Conservation (phyloP, 2,888 invertebrate species). For the Morinoia aosen region DNA sequence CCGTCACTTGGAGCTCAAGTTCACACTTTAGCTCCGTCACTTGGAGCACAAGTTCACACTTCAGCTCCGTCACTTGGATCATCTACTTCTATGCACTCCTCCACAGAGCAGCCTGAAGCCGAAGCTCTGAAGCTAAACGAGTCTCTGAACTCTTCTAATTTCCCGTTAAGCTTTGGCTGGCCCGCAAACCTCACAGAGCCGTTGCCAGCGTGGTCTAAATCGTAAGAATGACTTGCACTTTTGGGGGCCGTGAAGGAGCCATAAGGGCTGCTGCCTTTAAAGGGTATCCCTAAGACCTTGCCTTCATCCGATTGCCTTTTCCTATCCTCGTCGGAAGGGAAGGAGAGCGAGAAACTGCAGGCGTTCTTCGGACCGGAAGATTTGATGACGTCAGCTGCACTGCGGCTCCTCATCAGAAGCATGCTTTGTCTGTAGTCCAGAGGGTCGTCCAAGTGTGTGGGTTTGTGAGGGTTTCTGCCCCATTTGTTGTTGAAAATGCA, state of each 20-base stretch:
- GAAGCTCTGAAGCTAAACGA: background rate
- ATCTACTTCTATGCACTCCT: background rate
- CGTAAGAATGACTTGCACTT: background rate
- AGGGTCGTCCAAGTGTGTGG: conserved; percentile 13
- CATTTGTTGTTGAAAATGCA: background rate
- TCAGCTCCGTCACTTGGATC: background rate
- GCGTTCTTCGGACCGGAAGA: background rate
- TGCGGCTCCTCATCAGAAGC: background rate
- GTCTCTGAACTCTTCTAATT: background rate
- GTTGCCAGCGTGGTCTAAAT: background rate
- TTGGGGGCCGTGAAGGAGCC: background rate
- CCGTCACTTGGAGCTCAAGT: too few species aligned
- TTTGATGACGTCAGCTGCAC: background rate
- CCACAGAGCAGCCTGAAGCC: background rate
- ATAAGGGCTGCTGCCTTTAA: background rate
- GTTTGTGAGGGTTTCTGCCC: background rate
- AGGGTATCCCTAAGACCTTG: background rate
- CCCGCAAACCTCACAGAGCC: background rate
- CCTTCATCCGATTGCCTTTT: background rate
- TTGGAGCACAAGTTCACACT: too few species aligned
- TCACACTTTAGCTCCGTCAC: too few species aligned
- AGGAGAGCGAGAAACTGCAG: background rate
- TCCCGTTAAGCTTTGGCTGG: background rate
- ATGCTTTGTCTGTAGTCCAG: background rate
- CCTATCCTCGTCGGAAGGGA: background rate